phyloP scores from a whole-genome alignment of 2,797 vertebrate species.

The Tangara arthus region DNA sequence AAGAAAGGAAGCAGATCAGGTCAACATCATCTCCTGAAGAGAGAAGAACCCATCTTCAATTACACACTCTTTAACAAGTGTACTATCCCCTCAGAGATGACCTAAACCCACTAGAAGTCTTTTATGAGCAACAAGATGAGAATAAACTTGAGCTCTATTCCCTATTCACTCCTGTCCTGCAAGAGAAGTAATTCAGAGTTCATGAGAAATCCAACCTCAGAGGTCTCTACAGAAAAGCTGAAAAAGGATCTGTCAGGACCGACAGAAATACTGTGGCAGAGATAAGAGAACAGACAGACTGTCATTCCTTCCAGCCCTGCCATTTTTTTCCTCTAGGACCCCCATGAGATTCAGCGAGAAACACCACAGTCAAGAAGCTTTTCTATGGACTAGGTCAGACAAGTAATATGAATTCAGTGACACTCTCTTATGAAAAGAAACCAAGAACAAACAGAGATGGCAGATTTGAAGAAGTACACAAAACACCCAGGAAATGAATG shows the following conservation, averaged over 20 bases:
- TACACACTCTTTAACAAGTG: not conserved
- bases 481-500: not conserved
- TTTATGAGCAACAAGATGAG: not conserved
- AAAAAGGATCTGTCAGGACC: not conserved
- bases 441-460: not conserved
- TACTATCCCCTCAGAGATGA: not conserved
- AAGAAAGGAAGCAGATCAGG: slow-evolving; percentile 20
- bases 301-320: not conserved
- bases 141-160: not conserved
- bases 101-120: not conserved
- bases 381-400: not conserved
- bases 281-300: not conserved
- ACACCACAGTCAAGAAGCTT: not conserved
- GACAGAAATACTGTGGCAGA: slow-evolving; percentile 2
- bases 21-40: not conserved
- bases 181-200: not conserved
- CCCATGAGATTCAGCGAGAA: not conserved
- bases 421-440: not conserved
- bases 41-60: not conserved
- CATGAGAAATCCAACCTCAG: not conserved
- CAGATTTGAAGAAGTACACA: not conserved
- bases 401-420: not conserved
- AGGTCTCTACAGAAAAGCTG: not conserved
- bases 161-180: not conserved
- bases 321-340: not conserved